Percentiles rank a stretch among this genome's conserved stretches.
These are phyloP conservation scores for Tetragonula carbonaria DNA, from an alignment of 2,888 invertebrate genomes.

Conservation along the genomic window DNA sequence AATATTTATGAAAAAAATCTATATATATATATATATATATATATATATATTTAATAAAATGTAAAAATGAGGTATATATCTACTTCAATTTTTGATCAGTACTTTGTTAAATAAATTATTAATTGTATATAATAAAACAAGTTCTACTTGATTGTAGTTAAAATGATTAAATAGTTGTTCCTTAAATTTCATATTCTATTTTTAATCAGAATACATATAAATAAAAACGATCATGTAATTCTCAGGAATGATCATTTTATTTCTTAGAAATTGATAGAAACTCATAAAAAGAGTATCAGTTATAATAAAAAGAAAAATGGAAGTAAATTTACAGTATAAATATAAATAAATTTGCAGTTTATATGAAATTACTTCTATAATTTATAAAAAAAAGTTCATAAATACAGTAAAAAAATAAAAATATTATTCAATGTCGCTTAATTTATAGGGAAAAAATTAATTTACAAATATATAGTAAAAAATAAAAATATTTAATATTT, in stretches of 20 bases:
- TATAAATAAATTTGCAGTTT: too few species aligned
- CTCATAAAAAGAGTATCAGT: background rate
- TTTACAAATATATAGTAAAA: background rate
- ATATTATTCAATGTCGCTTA: background rate
- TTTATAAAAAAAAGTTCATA: background rate
- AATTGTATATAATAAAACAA: constrained; percentile 30
- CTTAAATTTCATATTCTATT: background rate
- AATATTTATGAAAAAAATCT: constrained; percentile 43
- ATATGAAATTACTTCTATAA: background rate
- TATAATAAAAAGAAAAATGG: background rate
- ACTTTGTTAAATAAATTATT: constrained; percentile 37
- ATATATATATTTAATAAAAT: constrained; percentile 55
- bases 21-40: constrained; percentile 42
- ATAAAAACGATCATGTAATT: constrained; percentile 8
- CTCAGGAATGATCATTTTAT: constrained; percentile 5
- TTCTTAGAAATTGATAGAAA: background rate
- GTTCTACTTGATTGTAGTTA: constrained; percentile 19
- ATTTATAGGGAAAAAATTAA: background rate
- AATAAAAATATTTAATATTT: background rate
- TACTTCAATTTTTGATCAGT: constrained; percentile 38
- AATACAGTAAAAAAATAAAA: too few species aligned
- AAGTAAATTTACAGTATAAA: too few species aligned
- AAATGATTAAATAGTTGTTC: background rate
- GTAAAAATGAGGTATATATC: constrained; percentile 27
- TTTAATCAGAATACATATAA: background rate